A percentile compares a stretch with the other conserved stretches of the same genome.
Evolutionary conservation across 2,797 vertebrate species (phyloP).

Genomic region (Channa striata): DNA sequence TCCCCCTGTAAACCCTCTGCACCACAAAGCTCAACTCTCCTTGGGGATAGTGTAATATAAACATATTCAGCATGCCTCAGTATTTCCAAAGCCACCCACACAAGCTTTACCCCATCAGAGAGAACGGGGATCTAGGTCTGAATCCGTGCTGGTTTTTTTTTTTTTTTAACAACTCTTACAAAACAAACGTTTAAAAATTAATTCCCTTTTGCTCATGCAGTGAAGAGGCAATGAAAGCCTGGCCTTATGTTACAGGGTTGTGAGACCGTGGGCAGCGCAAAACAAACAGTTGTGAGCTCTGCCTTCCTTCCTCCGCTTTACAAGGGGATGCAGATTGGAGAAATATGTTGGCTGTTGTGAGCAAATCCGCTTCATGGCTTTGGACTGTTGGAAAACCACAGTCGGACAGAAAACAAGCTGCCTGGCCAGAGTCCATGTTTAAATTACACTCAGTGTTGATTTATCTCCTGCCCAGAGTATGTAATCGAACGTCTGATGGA

Average conservation of each 20-base stretch:
- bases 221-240: slow-evolving; percentile 71
- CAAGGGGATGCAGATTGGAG: slow-evolving; percentile 79
- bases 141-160: slow-evolving; percentile 80
- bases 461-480: slow-evolving; percentile 78
- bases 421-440: slow-evolving; percentile 73
- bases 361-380: slow-evolving; percentile 77
- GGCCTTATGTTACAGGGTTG: slow-evolving; percentile 71
- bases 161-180: slow-evolving; percentile 59
- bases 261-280: slow-evolving; percentile 68
- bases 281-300: slow-evolving; percentile 75
- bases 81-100: slow-evolving; percentile 82
- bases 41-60: slow-evolving; percentile 76
- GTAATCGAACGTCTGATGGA: slow-evolving; percentile 79
- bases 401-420: slow-evolving; percentile 79
- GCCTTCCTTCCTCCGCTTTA: slow-evolving; percentile 80
- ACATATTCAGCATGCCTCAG: slow-evolving; percentile 78
- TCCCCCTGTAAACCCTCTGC: slow-evolving; percentile 73
- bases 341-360: slow-evolving; percentile 78
- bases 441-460: slow-evolving; percentile 76
- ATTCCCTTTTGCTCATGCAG: slow-evolving; percentile 71
- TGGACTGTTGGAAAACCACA: slow-evolving; percentile 80
- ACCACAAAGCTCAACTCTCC: slow-evolving; percentile 75
- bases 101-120: slow-evolving; percentile 65
- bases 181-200: slow-evolving; percentile 78
- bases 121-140: slow-evolving; percentile 71